These are phyloP conservation scores for Triplophysa siluroides DNA, from an alignment of 2,113 vertebrate genomes.

Conservation along the genomic window DNA sequence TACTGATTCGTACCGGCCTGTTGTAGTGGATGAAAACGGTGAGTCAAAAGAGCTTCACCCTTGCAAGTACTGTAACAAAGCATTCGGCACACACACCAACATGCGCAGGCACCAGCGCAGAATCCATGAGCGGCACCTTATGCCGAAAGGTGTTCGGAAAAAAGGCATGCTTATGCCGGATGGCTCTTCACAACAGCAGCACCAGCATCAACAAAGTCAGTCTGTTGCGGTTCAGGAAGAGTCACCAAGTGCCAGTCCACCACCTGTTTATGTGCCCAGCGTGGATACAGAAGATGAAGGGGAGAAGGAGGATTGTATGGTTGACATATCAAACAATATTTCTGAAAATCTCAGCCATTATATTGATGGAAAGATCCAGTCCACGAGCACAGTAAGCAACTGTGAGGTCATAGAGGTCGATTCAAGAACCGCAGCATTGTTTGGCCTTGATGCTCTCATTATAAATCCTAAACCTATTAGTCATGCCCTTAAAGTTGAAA, in stretches of 20 bases:
- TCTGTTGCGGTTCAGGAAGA: constrained; percentile 65
- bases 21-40: constrained; percentile 80
- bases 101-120: constrained; percentile 94
- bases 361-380: constrained; percentile 94
- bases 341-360: constrained; percentile 96
- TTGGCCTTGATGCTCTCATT: constrained; percentile 89
- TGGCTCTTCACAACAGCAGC: constrained; percentile 56
- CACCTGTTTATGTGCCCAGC: constrained; percentile 81
- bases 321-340: constrained; percentile 97
- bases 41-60: constrained; percentile 90
- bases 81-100: constrained; percentile 96
- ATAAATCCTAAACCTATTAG: constrained; percentile 83
- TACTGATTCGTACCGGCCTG: constrained; percentile 62
- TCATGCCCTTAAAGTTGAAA: constrained; percentile 79
- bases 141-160: constrained; percentile 92
- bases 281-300: constrained; percentile 92
- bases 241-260: constrained; percentile 70
- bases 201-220: constrained; percentile 46
- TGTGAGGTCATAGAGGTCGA: constrained; percentile 97
- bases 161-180: constrained; percentile 89
- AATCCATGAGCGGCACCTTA: constrained; percentile 93
- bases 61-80: constrained; percentile 95
- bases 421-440: constrained; percentile 82
- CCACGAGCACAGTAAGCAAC: constrained; percentile 82
- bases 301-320: constrained; percentile 87